Evolutionary conservation across 1,140 invertebrate genomes (phyloP), one percentile per base, ranked within the genome.

Genomic region (Pararge aegeria): DNA sequence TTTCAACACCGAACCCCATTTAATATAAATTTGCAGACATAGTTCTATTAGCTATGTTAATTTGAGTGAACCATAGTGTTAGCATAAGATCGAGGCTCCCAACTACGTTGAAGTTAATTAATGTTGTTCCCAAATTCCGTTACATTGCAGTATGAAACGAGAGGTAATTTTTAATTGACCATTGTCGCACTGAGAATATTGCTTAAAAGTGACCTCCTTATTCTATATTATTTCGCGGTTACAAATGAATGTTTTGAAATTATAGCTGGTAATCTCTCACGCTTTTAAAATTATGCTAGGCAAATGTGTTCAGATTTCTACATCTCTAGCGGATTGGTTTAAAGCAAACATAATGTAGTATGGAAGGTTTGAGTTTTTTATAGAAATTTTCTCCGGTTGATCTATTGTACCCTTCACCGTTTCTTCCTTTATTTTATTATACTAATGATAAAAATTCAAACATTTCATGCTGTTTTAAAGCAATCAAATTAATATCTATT

Each of bases 181-280:
- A 86, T 88, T 86, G 82, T 88, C 61, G 75, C 64, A 73, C 73
- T 86, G 83, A 66, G 83, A 84, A 78, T 71, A 78, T 78, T 82
- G 68, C 73, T 60, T 62, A 61, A 68, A 72, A 76, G 61, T 80
- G 84, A 78, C 81, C 83, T 69, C 64, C 75, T 83, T 85, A 74
- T 73, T 34, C 69, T 73, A 66, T 75, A 64, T 73, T 75, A 75
- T 66, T 61, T 61, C 53, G 53, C 46, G 50, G 56, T 44, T 20
- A 20, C n/a, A 61, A 68, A 75, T 83, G 71, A 76, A 50, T 69
- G 69, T 87, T 83, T 81, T 73, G 80, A 84, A 83, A 87, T 64
- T 46, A 46, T 46, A 46, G 58, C 53, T 30, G 44, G 50, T 53
- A 56, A 42, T 78, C 58, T 87, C 83, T 68, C 85, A 86, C 85